Conservation (phyloP, 2,888 invertebrate genomes). For the Eupeodes luniger region DNA sequence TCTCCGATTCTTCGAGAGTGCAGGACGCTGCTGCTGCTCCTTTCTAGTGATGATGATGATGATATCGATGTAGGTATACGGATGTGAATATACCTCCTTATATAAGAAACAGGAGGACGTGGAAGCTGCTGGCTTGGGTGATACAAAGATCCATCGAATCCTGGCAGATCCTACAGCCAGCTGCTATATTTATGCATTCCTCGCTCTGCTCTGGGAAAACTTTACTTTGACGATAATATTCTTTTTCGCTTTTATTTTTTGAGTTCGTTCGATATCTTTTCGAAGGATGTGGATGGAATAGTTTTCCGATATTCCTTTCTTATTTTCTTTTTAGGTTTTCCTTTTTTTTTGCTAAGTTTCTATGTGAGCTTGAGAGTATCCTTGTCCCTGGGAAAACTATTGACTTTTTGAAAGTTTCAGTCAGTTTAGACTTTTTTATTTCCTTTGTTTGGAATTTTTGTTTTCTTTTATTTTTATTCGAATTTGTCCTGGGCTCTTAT, state of each 20-base stretch:
- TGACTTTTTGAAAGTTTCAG: slow-evolving; percentile 73
- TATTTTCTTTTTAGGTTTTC: background rate
- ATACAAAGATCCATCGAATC: slow-evolving; percentile 74
- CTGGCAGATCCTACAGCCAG: slow-evolving; percentile 55
- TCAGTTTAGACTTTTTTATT: slow-evolving; percentile 47
- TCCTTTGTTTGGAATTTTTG: slow-evolving; percentile 36
- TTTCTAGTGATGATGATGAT: slow-evolving; percentile 46
- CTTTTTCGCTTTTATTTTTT: slow-evolving; percentile 37
- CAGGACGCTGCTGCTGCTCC: slow-evolving; percentile 35
- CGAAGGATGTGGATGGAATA: slow-evolving; percentile 67
- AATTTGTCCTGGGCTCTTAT: slow-evolving; percentile 48
- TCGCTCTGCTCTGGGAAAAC: slow-evolving; percentile 62
- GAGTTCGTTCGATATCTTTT: slow-evolving; percentile 58
- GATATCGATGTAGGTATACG: slow-evolving; percentile 12
- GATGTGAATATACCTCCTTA: too few species aligned
- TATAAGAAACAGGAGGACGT: slow-evolving; percentile 20
- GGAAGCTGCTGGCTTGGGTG: slow-evolving; percentile 44
- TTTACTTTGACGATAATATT: slow-evolving; percentile 75
- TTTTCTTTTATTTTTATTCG: slow-evolving; percentile 21
- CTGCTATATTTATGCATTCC: slow-evolving; percentile 73
- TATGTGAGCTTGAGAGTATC: slow-evolving; percentile 10
- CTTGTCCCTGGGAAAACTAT: slow-evolving; percentile 65
- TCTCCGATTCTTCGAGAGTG: background rate
- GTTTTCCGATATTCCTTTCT: slow-evolving; percentile 67
- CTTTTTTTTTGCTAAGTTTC: slow-evolving; percentile 27